Evolutionary conservation across 2,113 vertebrate species (phyloP), one percentile per base, ranked within the genome.

Genomic region (Tenebrosternarchus preto): DNA sequence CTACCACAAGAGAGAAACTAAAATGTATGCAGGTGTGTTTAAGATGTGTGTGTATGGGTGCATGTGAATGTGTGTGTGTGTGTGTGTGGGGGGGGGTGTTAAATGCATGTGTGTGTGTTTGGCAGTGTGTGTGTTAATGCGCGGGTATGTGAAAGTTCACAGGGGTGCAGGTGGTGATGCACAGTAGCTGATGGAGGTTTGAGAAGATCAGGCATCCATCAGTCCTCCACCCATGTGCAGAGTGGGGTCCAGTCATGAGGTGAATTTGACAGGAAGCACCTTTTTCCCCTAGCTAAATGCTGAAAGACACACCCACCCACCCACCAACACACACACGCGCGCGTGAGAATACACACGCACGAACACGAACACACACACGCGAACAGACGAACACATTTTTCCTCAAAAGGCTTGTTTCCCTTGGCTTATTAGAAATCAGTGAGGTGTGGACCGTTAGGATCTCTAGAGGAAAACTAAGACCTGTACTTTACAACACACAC

Each of bases 351-450:
- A 73, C 56, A 78, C 55, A 20, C 73, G n/a, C 24, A 66, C 60
- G 50, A 64, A 68, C 66, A 76, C 16, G 77, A 39, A 61, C 50
- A 60, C 66, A 25, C 24, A 66, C 60, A 59, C 71, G 63, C 66
- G 76, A 11, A 80, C 53, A 61, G 36, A 60, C 66, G 61, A 25
- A 77, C 56, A 76, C 46, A 19, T 74, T 80, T 88, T 87, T 84
- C 80, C 80, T 83, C 33, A 80, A 76, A 85, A 80, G 81, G 36
- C 80, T 75, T 61, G 59, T 77, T 86, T 87, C 80, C 78, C 75
- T 59, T 33, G 39, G 69, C 46, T 80, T 82, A 56, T 83, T 85
- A 84, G 74, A 80, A 81, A 76, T 7, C 67, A 68, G 73, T 4
- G 73, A 63, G 36, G 12, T 64, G 29, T 7, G 39, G 24, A 61